Conservation (phyloP, 2,888 invertebrate species). For the Idaea straminata region DNA sequence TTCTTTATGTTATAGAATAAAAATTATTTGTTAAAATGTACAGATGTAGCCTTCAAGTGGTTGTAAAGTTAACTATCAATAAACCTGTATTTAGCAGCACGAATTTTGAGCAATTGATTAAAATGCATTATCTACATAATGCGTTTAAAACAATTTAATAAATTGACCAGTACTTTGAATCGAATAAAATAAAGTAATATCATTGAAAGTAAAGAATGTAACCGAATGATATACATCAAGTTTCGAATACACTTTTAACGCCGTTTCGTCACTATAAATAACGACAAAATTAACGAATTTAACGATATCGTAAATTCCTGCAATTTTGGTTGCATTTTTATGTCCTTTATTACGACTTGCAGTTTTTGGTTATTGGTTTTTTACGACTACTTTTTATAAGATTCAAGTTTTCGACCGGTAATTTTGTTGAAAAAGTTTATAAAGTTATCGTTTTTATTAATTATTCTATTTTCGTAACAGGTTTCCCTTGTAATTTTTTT, state of each 20-base stretch:
- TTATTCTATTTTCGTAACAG: background rate
- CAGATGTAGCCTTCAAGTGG: too few species aligned
- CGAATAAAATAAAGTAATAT: too few species aligned
- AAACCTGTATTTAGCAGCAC: too few species aligned
- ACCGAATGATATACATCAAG: background rate
- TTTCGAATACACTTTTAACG: slow-evolving; percentile 12
- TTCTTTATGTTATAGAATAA: too few species aligned
- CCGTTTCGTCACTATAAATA: slow-evolving; percentile 19
- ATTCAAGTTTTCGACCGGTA: background rate
- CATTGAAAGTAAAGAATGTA: background rate
- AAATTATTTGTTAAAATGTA: too few species aligned
- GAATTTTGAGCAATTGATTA: too few species aligned
- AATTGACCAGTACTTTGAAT: too few species aligned
- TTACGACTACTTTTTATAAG: background rate
- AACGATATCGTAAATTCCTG: slow-evolving; percentile 16
- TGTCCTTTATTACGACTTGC: slow-evolving; percentile 16
- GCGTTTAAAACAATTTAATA: too few species aligned
- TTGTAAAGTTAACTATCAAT: too few species aligned
- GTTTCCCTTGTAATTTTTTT: background rate
- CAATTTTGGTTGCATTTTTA: slow-evolving; percentile 15
- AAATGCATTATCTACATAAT: too few species aligned
- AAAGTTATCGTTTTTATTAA: background rate
- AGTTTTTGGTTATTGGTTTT: slow-evolving; percentile 5
- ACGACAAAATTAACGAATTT: slow-evolving; percentile 18
- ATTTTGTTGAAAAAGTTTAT: background rate